These are phyloP conservation scores for Antennarius striatus DNA, from an alignment of 2,113 vertebrate genomes.

Conservation along the genomic window DNA sequence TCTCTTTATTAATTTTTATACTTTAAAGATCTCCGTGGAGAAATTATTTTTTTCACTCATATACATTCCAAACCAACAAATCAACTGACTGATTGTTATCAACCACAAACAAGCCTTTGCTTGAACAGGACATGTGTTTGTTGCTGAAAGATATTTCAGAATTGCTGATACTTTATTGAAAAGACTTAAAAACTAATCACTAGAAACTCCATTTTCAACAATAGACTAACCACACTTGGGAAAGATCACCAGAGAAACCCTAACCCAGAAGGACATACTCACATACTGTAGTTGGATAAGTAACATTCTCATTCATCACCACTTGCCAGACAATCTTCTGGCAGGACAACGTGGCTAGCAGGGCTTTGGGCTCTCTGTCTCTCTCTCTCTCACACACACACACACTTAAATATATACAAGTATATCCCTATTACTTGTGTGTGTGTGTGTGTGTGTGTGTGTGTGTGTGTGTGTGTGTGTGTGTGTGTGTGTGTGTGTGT, in stretches of 20 bases:
- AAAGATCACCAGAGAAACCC: background rate
- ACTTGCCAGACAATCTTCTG: constrained; percentile 1
- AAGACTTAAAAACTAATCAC: background rate
- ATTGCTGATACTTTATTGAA: background rate
- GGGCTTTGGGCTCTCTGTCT: background rate
- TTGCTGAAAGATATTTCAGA: background rate
- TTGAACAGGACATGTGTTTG: background rate
- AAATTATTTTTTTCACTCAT: too few species aligned
- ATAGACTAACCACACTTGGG: background rate
- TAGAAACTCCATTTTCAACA: background rate
- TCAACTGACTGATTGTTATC: background rate
- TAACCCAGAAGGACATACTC: too few species aligned
- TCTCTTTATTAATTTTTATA: too few species aligned
- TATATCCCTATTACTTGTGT: too few species aligned
- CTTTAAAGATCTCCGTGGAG: too few species aligned
- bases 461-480: background rate
- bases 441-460: too few species aligned
- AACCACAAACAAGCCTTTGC: background rate
- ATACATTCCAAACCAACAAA: too few species aligned
- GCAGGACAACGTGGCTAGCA: constrained; percentile 4
- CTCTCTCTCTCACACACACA: too few species aligned
- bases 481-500: too few species aligned
- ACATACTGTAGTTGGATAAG: constrained; percentile 26
- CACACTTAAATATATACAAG: too few species aligned
- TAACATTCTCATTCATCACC: constrained; percentile 8